Evolutionary conservation across 2,797 vertebrate genomes (phyloP), one percentile per base, ranked within the genome.

Genomic region (Phalloptychus januarius): DNA sequence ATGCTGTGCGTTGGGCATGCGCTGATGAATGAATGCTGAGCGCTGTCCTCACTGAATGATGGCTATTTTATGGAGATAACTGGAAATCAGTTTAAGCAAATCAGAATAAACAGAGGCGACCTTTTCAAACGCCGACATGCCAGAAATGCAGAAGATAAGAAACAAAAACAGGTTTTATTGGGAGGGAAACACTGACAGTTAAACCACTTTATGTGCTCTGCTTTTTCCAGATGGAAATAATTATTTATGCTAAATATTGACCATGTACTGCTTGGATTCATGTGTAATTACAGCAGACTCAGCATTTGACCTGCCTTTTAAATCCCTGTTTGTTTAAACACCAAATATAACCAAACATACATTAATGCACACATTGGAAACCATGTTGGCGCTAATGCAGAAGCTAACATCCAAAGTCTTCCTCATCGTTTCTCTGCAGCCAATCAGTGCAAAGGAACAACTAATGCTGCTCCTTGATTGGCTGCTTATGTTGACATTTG

Each of bases 61-160:
- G 48, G 28, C 70, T 70, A 15, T 67, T 42, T 40, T 3, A 4
- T 15, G 45, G 36, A 82, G 8, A 78, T 65, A 50, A 54, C 8
- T 5, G 25, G 5, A 46, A 72, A 81, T 63, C 61, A 4, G 61
- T 76, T 79, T n/a, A 65, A 80, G 23, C 44, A 20, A 40, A 77
- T 74, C 36, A 6, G 33, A 72, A 70, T 38, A 78, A 87, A 86
- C 74, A 83, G 4, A 82, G 31, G 20, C 36, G 52, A 85, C 79
- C 78, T 85, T 87, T 82, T 85, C 16, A 69, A 80, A 85, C 65
- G 65, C 11, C 44, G 58, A 79, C 78, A 45, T 45, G 7, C 6
- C 31, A 58, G 42, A 63, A 72, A 61, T 48, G 40, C 54, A 15
- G 72, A 1, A 69, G 75, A 83, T 77, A 82, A 76, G 31, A 15